A percentile compares a stretch with the other conserved stretches of the same genome.
These are phyloP conservation scores for Oligia strigilis DNA, from an alignment of 2,888 invertebrate species.

Conservation along the genomic window DNA sequence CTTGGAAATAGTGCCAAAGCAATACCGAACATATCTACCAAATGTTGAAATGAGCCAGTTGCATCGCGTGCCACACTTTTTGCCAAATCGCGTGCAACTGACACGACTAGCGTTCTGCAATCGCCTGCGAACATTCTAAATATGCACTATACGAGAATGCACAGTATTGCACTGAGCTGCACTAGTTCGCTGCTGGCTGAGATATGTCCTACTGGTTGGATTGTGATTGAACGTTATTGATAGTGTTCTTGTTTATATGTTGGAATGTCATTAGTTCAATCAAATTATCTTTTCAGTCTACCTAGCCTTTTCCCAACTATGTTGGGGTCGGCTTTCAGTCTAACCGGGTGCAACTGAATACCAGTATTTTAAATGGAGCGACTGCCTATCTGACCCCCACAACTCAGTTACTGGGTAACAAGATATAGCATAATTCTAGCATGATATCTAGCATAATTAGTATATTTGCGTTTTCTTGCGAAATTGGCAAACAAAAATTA, in stretches of 20 bases:
- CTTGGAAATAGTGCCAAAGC: slow-evolving; percentile 27
- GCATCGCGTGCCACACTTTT: slow-evolving; percentile 59
- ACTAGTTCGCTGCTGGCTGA: slow-evolving; percentile 11
- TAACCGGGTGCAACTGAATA: not conserved
- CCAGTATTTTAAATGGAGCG: not conserved
- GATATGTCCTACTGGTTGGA: slow-evolving; percentile 33
- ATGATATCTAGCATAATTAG: not conserved
- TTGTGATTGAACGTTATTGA: slow-evolving; percentile 19
- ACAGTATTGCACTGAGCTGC: slow-evolving; percentile 17
- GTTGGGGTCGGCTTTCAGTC: not conserved
- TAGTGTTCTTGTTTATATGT: not conserved
- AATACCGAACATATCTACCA: slow-evolving; percentile 3
- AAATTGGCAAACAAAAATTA: not conserved
- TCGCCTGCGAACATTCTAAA: slow-evolving; percentile 51
- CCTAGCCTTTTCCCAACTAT: not conserved
- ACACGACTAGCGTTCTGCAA: slow-evolving; percentile 41
- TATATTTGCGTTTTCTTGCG: not conserved
- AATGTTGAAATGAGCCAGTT: slow-evolving; percentile 24
- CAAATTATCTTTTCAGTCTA: not conserved
- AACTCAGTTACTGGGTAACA: not conserved
- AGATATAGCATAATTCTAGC: not conserved
- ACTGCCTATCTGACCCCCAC: too few species aligned
- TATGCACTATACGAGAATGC: slow-evolving; percentile 32
- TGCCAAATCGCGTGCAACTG: slow-evolving; percentile 58
- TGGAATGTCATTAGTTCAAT: not conserved